Conservation (phyloP, 2,888 invertebrate genomes). For the Pollenia angustigena region DNA sequence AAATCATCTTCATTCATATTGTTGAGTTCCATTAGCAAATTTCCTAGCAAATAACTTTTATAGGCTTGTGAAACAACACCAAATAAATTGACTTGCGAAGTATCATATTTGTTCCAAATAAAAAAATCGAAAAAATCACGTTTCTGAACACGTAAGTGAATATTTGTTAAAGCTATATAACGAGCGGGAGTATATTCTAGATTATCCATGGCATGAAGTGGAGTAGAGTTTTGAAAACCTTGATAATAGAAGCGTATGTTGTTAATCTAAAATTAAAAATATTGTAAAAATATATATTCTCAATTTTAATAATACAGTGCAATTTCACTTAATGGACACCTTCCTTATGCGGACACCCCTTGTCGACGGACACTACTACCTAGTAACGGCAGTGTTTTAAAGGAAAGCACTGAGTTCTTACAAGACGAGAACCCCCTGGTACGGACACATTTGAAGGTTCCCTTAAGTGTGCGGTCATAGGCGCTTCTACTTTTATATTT, state of each 20-base stretch:
- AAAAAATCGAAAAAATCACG: constrained; percentile 79
- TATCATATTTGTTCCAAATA: constrained; percentile 77
- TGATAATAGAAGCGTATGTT: constrained; percentile 81
- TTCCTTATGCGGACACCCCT: too few relatives aligned
- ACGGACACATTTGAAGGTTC: too few relatives aligned
- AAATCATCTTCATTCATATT: constrained; percentile 80
- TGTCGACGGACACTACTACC: too few relatives aligned
- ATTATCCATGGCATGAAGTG: constrained; percentile 59
- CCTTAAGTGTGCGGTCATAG: not conserved
- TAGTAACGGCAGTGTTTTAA: too few relatives aligned
- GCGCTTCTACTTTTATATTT: not conserved
- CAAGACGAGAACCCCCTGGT: too few relatives aligned
- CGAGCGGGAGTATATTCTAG: constrained; percentile 78
- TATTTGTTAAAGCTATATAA: constrained; percentile 79
- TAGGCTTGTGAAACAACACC: constrained; percentile 80
- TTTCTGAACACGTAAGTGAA: constrained; percentile 78
- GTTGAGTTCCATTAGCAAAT: constrained; percentile 79
- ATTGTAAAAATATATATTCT: not conserved
- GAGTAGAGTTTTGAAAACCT: constrained; percentile 75
- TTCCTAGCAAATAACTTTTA: constrained; percentile 80
- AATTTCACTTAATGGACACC: too few relatives aligned
- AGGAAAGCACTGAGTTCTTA: too few relatives aligned
- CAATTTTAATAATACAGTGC: too few relatives aligned
- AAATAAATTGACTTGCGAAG: constrained; percentile 77
- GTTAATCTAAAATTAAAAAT: constrained; percentile 76